phyloP scores from a whole-genome alignment of 2,888 invertebrate genomes.

The Yponomeuta sedellus region DNA sequence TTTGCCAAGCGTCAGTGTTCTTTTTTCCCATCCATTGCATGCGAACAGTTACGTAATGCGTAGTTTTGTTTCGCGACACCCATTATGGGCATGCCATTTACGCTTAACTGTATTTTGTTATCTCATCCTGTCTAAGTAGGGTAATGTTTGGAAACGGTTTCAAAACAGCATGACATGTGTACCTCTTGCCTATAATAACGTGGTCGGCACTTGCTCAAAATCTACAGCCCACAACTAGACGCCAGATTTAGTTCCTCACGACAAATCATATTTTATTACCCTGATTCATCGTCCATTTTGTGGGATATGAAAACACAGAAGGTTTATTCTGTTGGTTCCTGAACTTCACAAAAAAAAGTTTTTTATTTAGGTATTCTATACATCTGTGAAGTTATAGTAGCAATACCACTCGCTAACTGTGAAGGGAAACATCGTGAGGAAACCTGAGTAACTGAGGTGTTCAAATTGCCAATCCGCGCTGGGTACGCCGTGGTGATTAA shows the following conservation, averaged over 20 bases:
- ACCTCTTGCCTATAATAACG: neutral
- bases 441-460: no score
- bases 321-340: neutral
- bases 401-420: no score
- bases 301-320: neutral
- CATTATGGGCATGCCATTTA: neutral
- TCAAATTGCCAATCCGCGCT: no score
- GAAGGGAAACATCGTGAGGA: no score
- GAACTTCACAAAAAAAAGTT: neutral
- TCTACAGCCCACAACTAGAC: neutral
- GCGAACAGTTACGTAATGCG: neutral
- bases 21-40: no score
- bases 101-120: neutral
- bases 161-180: neutral
- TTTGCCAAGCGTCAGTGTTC: no score
- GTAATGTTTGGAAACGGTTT: neutral
- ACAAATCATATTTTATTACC: slow-evolving; percentile 14
- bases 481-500: no score
- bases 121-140: slow-evolving; percentile 1
- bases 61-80: neutral
- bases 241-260: neutral
- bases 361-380: no score
- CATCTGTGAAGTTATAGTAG: no score
- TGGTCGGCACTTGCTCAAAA: neutral
- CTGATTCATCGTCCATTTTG: slow-evolving; percentile 21